Conservation (phyloP, 2,888 invertebrate species). For the Ophioninae sp. region DNA sequence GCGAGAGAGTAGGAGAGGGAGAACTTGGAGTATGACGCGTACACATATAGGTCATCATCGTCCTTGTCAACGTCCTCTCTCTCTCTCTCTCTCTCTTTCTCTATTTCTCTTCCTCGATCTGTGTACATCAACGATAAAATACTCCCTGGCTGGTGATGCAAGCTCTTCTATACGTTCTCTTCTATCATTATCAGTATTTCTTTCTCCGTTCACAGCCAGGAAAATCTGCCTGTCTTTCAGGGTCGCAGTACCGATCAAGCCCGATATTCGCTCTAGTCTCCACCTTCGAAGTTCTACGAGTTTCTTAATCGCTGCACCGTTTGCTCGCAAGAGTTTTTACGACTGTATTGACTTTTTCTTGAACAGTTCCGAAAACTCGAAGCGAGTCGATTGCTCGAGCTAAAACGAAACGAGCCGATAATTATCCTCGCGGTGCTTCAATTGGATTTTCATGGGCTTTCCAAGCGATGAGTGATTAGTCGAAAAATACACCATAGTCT, state of each 20-base stretch:
- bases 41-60: constrained; percentile 58
- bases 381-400: background rate
- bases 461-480: background rate
- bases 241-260: constrained; percentile 1
- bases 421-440: background rate
- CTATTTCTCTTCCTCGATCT: constrained; percentile 20
- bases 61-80: constrained; percentile 47
- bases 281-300: background rate
- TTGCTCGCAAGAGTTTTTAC: constrained; percentile 41
- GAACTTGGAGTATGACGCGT: constrained; percentile 41
- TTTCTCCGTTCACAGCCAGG: constrained; percentile 39
- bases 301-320: constrained; percentile 3
- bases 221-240: constrained; percentile 33
- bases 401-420: background rate
- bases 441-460: background rate
- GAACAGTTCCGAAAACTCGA: background rate
- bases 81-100: constrained; percentile 29
- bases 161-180: constrained; percentile 39
- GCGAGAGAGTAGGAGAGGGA: constrained; percentile 15
- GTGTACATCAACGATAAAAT: constrained; percentile 47
- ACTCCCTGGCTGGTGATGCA: constrained; percentile 28
- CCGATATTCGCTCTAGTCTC: constrained; percentile 2
- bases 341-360: constrained; percentile 31
- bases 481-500: too few species aligned
- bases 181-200: constrained; percentile 20